Percentiles rank a stretch among this genome's conserved stretches.
Evolutionary conservation across 2,888 invertebrate species (phyloP).

Genomic region (Trichacis sp.): DNA sequence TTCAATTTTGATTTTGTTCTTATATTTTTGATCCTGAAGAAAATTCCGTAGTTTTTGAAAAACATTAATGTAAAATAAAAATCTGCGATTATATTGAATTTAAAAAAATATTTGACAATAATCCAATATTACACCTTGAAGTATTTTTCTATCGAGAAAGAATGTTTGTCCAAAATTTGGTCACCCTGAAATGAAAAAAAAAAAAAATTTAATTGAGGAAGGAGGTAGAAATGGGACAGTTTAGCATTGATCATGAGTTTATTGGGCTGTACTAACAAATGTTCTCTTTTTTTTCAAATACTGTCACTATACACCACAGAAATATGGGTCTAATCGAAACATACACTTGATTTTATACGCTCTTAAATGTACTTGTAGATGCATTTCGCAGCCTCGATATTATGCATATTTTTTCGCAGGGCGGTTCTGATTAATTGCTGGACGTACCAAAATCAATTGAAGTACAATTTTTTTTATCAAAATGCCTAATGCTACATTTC

Average conservation of each 20-base stretch:
- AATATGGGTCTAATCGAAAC: conserved; percentile 50
- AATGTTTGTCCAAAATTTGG: too few species aligned
- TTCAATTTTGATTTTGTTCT: too few species aligned
- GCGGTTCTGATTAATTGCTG: conserved; percentile 32
- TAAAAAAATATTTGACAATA: too few species aligned
- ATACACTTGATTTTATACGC: conserved; percentile 12
- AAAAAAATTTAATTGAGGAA: background rate
- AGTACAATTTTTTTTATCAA: background rate
- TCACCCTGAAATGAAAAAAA: background rate
- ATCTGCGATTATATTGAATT: background rate
- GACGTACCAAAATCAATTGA: conserved; percentile 32
- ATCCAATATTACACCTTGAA: too few species aligned
- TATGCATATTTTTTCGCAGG: conserved; percentile 40
- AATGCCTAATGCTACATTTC: background rate
- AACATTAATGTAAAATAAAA: background rate
- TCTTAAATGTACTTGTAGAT: conserved; percentile 39
- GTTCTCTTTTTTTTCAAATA: conserved; percentile 62
- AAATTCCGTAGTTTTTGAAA: background rate
- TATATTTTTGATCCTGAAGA: too few species aligned
- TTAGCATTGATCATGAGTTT: background rate
- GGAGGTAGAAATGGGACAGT: background rate
- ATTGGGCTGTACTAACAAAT: conserved; percentile 55
- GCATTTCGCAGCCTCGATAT: conserved; percentile 43
- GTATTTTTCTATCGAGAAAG: too few species aligned
- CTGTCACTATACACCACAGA: conserved; percentile 66